These are phyloP conservation scores for Drosophila sp. DNA, from an alignment of 1,140 invertebrate species.

Conservation along the genomic window DNA sequence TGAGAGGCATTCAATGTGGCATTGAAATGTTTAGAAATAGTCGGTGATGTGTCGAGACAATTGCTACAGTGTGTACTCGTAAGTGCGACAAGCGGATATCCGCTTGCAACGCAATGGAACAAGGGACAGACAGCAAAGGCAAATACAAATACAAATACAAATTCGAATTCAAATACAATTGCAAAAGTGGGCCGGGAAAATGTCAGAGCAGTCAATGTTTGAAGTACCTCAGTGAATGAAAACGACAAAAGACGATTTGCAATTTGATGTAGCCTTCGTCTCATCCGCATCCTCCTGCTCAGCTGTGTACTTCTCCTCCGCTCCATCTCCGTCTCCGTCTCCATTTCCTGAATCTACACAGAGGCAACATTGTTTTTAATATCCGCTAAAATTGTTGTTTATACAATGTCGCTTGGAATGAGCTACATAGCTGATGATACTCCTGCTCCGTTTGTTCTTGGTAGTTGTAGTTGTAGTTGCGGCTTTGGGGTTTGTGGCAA, in stretches of 20 bases:
- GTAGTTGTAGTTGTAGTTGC: constrained; percentile 45
- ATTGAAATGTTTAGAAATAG: constrained; percentile 36
- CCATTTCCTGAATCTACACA: constrained; percentile 46
- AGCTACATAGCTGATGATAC: constrained; percentile 54
- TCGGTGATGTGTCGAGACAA: constrained; percentile 42
- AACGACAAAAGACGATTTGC: constrained; percentile 77
- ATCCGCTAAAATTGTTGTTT: constrained; percentile 83
- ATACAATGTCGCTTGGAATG: constrained; percentile 76
- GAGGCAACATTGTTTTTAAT: constrained; percentile 81
- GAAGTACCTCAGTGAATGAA: constrained; percentile 55
- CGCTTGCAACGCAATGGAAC: constrained; percentile 67
- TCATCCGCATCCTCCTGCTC: constrained; percentile 12
- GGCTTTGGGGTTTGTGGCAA: constrained; percentile 56
- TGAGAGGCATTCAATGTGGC: constrained; percentile 22
- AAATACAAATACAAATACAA: constrained; percentile 30
- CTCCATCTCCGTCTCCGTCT: not conserved
- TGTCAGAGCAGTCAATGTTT: constrained; percentile 1
- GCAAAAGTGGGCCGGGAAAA: constrained; percentile 17
- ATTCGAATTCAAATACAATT: too few species aligned
- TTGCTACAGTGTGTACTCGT: constrained; percentile 37
- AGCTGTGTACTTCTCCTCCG: not conserved
- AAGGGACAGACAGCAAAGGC: constrained; percentile 52
- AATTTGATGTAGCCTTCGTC: constrained; percentile 63
- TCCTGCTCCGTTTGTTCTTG: constrained; percentile 35
- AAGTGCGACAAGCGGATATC: constrained; percentile 77